Base-by-base conservation (phyloP, 1,140 invertebrate genomes). In the Nautilus pompilius region DNA sequence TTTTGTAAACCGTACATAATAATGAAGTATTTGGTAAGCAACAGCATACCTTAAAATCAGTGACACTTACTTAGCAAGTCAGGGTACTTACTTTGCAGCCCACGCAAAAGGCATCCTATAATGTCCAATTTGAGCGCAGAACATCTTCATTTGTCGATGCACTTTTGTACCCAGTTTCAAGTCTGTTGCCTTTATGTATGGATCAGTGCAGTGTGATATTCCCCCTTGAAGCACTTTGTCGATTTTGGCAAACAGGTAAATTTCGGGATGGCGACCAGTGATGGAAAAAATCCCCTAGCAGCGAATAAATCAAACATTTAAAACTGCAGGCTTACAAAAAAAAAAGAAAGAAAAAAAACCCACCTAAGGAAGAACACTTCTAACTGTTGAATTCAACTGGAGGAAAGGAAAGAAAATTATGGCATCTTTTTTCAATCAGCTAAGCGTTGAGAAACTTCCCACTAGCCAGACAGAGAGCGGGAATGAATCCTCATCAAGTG, bases 91-190 rank as follows among this genome's bases (percentile, higher is more conserved):
- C 80, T 74, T 91, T 2, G 93, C 93, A 41, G 92, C 89, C 95
- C 95, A 98, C 20, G 91, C 95, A 83, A 99, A 95, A 3, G 94
- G 94, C 92, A 97, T 97, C 70, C 91, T 87, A 82, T 96, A 96
- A 73, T 90, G 90, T 5, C 93, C 93, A 66, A 97, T 87, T 74
- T 93, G 87, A 78, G 91, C 89, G 70, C 90, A 92, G 79, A 89
- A 93, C 34, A 87, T 86, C 79, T 88, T 89, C 66, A 93, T 90
- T 72, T 88, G 88, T 83, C 91, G 93, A 74, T 94, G 90, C 24
- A 92, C 87, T 84, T 94, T 95, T 22, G 89, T 83, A 5, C 89
- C 92, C 54, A 89, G 74, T 88, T 88, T 84, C 5, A 88, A 20
- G 91, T 85, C 75, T 2, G 66, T 28, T 5, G 93, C 92, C 69